Evolutionary conservation across 2,888 invertebrate species (phyloP).

Genomic region (Imbricaverruca yamaguchii): DNA sequence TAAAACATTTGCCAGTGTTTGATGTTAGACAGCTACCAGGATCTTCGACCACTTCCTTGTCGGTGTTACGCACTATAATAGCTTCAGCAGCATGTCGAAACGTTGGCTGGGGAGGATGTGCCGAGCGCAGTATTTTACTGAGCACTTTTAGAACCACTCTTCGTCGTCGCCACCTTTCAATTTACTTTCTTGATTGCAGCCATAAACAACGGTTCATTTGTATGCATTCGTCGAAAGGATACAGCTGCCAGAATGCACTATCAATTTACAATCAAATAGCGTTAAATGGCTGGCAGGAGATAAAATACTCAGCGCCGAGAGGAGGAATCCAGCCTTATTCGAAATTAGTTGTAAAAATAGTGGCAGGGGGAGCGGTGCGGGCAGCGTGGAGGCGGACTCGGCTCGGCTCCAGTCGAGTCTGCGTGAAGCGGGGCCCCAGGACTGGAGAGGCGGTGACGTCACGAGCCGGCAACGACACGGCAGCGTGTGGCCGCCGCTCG

Average conservation of each 20-base stretch:
- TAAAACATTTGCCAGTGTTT: no score
- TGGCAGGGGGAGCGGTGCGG: background rate
- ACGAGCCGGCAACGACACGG: no score
- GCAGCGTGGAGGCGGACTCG: background rate
- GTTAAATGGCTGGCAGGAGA: slow-evolving; percentile 21
- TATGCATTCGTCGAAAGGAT: slow-evolving; percentile 18
- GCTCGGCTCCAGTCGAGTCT: no score
- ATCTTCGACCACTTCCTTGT: no score
- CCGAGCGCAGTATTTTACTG: no score
- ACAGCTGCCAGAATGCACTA: background rate
- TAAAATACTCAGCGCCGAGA: background rate
- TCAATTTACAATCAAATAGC: slow-evolving; percentile 20
- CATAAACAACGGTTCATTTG: slow-evolving; percentile 21
- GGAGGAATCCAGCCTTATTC: background rate
- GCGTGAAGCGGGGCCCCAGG: no score
- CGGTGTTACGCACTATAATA: no score
- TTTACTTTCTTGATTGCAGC: slow-evolving; percentile 17
- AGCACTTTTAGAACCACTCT: background rate
- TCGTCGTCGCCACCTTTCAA: slow-evolving; percentile 12
- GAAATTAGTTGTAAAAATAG: slow-evolving; percentile 17
- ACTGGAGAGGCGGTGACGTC: no score
- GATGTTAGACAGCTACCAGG: no score
- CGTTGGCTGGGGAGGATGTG: no score
- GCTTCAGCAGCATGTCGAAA: no score
- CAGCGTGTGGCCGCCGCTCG: no score